A percentile compares a stretch with the other conserved stretches of the same genome.
phyloP scores from a whole-genome alignment of 2,797 vertebrate species.

The Tolypeutes matacus region DNA sequence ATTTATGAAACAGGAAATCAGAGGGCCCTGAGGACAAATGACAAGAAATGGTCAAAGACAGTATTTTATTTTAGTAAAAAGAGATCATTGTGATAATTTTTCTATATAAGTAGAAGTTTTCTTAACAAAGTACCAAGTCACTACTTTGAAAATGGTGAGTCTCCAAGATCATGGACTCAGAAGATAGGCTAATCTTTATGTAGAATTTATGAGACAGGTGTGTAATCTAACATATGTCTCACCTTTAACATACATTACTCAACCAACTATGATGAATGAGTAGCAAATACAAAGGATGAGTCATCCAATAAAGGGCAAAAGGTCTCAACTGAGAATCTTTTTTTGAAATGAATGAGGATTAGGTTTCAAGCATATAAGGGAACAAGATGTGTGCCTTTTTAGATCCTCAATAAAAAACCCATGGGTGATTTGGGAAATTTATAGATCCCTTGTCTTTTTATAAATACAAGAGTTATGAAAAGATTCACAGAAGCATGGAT shows the following conservation, averaged over 20 bases:
- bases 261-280: not conserved
- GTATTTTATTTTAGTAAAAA: not conserved
- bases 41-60: not conserved
- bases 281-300: not conserved
- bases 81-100: not conserved
- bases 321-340: not conserved
- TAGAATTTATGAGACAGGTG: not conserved
- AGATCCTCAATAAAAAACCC: not conserved
- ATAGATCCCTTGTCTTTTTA: not conserved
- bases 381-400: not conserved
- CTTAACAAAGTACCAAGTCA: not conserved
- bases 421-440: not conserved
- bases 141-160: not conserved
- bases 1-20: not conserved
- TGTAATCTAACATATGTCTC: not conserved
- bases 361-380: not conserved
- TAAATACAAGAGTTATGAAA: not conserved
- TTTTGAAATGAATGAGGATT: not conserved
- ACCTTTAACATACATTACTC: not conserved
- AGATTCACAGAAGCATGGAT: not conserved
- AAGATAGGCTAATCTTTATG: not conserved
- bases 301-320: not conserved
- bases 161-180: not conserved
- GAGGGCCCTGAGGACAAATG: not conserved
- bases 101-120: not conserved